Base-by-base conservation (phyloP, 64 coral and sea anemone genomes). In the Porites australiensis region DNA sequence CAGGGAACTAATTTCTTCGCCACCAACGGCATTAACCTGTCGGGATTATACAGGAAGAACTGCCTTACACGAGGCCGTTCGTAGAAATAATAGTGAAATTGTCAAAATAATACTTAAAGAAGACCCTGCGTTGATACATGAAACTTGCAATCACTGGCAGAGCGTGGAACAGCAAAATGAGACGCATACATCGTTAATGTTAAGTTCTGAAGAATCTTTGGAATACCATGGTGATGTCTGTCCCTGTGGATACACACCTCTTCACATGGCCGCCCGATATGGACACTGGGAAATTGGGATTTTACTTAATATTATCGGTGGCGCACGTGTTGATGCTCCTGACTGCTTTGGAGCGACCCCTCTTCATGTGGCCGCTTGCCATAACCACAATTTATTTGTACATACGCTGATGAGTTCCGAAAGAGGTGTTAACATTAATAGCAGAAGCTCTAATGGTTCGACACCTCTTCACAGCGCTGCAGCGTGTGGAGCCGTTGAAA, bases 11-110 rank as follows among this genome's bases (percentile, higher is more conserved):
- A 58, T 82, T 7, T 7, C 5, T 3, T 60, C 45, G 2, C 14
- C 15, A 8, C 54, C 44, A 13, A 21, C 3, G 37, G 78, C 78
- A 10, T 53, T 61, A 3, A 18, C 5, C 23, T 82, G 78, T 23
- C 78, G 22, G 44, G 78, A 82, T 61, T 82, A 82, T 27, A 59
- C 78, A 43, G 78, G 78, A 82, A 53, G 78, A 53, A 82, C 78
- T n/a, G 8, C 78, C 27, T 59, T 82, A 59, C 78, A 82, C 0
- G 20, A 43, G 8, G 78, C 78, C 14, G 78, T 59, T 61, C 20
- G 62, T 43, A n/a, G 9, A 43, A 61, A 82, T 27, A 14, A 61
- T 2, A 27, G 55, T 61, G 53, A 55, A 55, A 55, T 55, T 7
- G 53, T 55, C 5, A 55, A 55, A 11, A 0, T 55, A 11, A 5